Conservation (phyloP, 2,888 invertebrate genomes). For the Stenurella melanura region DNA sequence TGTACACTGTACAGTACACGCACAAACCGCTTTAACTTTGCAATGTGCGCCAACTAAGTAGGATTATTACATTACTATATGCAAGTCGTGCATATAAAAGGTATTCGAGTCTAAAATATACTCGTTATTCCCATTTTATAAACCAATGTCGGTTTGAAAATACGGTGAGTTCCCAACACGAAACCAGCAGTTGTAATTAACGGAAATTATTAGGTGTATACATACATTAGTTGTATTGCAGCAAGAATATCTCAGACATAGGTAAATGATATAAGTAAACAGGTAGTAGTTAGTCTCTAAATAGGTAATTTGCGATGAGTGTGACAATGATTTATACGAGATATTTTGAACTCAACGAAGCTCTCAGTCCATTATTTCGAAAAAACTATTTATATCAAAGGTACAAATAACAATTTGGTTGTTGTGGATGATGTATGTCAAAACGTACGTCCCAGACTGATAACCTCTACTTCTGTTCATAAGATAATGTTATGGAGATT, state of each 20-base stretch:
- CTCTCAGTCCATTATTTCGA: too few relatives aligned
- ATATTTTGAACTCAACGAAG: too few relatives aligned
- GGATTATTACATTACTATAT: constrained; percentile 12
- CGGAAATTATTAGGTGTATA: not conserved
- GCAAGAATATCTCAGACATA: not conserved
- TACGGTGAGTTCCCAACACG: not conserved
- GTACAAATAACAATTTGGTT: too few relatives aligned
- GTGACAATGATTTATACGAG: not conserved
- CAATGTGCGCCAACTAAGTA: constrained; percentile 5
- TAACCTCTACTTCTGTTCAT: too few relatives aligned
- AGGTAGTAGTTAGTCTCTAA: not conserved
- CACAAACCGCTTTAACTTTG: not conserved
- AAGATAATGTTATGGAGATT: too few relatives aligned
- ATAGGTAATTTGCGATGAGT: not conserved
- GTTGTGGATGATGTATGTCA: too few relatives aligned
- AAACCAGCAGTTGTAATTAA: not conserved
- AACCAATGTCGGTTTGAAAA: not conserved
- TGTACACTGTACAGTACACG: not conserved
- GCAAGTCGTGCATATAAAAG: not conserved
- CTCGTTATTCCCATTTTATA: not conserved
- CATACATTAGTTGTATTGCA: not conserved
- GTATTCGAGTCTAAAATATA: not conserved
- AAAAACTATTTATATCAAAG: too few relatives aligned
- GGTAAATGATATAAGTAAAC: not conserved
- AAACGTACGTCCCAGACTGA: too few relatives aligned